Percentiles rank a stretch among this genome's conserved stretches.
These are phyloP conservation scores for Brachypodius melanocephalos DNA, from an alignment of 2,113 vertebrate genomes.

Conservation along the genomic window DNA sequence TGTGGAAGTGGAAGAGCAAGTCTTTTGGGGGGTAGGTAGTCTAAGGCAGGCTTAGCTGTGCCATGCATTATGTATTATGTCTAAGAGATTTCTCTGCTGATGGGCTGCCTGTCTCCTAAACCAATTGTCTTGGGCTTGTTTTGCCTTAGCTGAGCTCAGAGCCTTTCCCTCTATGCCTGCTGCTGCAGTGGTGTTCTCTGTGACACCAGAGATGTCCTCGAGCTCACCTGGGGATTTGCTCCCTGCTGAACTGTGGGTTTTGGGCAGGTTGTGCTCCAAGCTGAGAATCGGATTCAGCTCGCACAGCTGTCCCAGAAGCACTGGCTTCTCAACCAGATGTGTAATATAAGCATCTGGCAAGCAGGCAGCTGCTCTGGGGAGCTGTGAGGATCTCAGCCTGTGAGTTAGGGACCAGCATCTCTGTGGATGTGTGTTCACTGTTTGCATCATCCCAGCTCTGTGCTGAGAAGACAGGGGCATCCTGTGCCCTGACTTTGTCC, in stretches of 20 bases:
- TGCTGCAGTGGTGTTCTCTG: background rate
- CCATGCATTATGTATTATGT: background rate
- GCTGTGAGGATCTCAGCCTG: background rate
- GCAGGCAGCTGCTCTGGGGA: background rate
- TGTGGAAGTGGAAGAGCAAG: background rate
- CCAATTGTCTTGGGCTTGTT: background rate
- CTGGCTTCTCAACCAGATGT: background rate
- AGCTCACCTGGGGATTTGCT: background rate
- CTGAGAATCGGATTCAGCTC: background rate
- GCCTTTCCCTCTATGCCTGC: background rate
- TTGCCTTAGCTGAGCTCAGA: background rate
- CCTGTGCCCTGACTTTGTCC: background rate
- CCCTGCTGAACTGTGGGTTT: background rate
- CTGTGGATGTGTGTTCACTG: background rate
- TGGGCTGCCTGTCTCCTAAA: background rate
- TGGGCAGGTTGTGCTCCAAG: background rate
- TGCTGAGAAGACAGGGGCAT: background rate
- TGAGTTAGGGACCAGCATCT: background rate
- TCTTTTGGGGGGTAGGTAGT: background rate
- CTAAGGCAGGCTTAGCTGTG: background rate
- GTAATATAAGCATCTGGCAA: background rate
- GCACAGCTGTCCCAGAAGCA: background rate
- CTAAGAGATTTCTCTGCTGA: background rate
- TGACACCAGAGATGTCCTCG: background rate
- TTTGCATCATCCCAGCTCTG: background rate